Base-by-base conservation (phyloP, 2,888 invertebrate genomes). In the Druceiella hillmani region DNA sequence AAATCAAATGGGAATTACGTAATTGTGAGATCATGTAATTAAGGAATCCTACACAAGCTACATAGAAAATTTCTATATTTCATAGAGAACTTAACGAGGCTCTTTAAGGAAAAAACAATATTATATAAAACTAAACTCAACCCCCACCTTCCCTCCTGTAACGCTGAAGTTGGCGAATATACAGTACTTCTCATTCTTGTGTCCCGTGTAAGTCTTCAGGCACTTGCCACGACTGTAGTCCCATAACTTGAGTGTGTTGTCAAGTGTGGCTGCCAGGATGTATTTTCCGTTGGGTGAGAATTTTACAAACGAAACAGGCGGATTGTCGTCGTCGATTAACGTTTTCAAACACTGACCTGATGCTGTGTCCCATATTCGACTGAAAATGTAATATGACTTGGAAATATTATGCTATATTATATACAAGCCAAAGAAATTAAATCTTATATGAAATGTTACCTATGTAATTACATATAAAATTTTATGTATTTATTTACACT, bases 231-330 rank as follows among this genome's bases (percentile, higher is more conserved):
- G 93, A 45, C 92, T 92, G 66, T 98, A 99, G 67, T 99, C 99
- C 99, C 99, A 99, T 39, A 99, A 69, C 64, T 99, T 99, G 11
- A 99, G 76, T 2, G 97, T 97, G 64, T 97, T 98, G 66, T 99
- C 99, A 38, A 99, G 67, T 0, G 99, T 99, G 5, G 98, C 98
- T 10, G 98, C 97, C 48, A 99, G 71, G 47, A 99, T 98, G 58
- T 99, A 99, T 69, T 99, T 99, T 53, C 99, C 99, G 65, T 99
- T 99, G 1, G 99, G 99, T 32, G 98, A 99, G 69, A 99, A 99
- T 64, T 99, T 99, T 1, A 98, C 99, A 69, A 98, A 99, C 4
- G 99, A 98, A 6, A 99, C 99, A 1, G 99, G 99, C 6, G 98
- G 98, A 69, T 99, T 99, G 59, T 99, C 98, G 59, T 99, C 97